Base-by-base conservation (phyloP, 2,888 invertebrate species). In the Rugalucina vietnamica region DNA sequence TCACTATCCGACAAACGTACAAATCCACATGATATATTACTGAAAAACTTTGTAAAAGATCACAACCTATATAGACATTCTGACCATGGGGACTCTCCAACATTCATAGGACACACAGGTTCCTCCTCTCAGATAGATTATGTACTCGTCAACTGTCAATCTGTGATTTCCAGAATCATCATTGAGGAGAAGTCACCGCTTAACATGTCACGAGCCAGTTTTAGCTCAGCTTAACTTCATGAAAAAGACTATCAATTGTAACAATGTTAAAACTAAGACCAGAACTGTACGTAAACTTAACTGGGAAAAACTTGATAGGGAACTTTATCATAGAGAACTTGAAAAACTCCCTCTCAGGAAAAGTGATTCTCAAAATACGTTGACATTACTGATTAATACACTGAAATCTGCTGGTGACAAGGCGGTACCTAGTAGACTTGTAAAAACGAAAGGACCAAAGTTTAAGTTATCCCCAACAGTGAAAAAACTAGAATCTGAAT, bases 381-480 rank as follows among this genome's bases (percentile, higher is more conserved):
- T 36, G 27, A 10, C 43, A 18, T 24, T 71, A n/a, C 43, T 71
- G n/a, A 36, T 39, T 24, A 36, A 27, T 24, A 29, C 27, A n/a
- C 37, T 71, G 3, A 34, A 39, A 21, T 24, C 37, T n/a, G 71
- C 71, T 36, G n/a, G 37, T 24, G 8, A 5, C 8, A 71, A 36
- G n/a, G 36, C 37, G 14, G 71, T 71, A 5, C 71, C 71, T 36
- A 36, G 36, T 36, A 71, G 43, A 71, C 37, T 39, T 4, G 8
- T 39, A 5, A 36, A 71, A 71, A 5, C 36, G 4, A 71, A 36
- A 71, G 71, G 71, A n/a, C 71, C 71, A 36, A 71, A 21, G n/a
- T 37, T 71, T 24, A 71, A 71, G n/a, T 39, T 71, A 39, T 71
- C 71, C 10, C 71, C 71, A n/a, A 29, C 37, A 39, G 71, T 71